phyloP scores from a whole-genome alignment of 2,888 invertebrate genomes.

The Cerastoderma edule region DNA sequence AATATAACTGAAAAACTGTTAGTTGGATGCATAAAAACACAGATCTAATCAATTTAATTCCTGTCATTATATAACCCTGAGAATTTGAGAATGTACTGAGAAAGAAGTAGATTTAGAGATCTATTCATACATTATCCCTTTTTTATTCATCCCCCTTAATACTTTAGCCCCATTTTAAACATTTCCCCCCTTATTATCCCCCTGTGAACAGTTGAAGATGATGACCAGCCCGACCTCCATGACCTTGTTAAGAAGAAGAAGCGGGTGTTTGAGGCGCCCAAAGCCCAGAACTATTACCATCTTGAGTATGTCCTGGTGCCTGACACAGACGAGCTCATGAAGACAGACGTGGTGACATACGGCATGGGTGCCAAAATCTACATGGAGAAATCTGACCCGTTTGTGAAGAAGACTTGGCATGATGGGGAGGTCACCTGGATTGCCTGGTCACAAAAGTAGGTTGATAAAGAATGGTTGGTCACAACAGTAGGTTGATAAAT shows the following conservation, averaged over 20 bases:
- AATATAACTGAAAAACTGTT: too few relatives aligned
- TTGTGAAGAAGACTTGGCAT: slow-evolving; percentile 82
- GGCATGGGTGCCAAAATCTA: slow-evolving; percentile 82
- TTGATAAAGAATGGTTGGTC: too few relatives aligned
- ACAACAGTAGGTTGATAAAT: too few relatives aligned
- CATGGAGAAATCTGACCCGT: slow-evolving; percentile 80
- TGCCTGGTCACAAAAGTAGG: slow-evolving; percentile 82
- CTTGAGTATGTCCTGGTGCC: slow-evolving; percentile 82
- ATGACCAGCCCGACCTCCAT: slow-evolving; percentile 70
- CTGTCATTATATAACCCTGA: too few relatives aligned
- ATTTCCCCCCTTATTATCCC: neutral
- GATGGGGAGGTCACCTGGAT: slow-evolving; percentile 82
- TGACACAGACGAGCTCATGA: slow-evolving; percentile 75
- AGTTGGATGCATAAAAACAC: too few relatives aligned
- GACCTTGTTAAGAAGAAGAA: slow-evolving; percentile 76
- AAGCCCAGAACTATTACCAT: slow-evolving; percentile 82
- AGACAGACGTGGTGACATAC: slow-evolving; percentile 82
- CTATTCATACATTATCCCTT: too few relatives aligned
- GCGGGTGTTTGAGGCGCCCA: slow-evolving; percentile 79
- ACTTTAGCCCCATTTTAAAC: neutral
- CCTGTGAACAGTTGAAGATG: slow-evolving; percentile 64
- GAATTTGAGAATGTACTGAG: too few relatives aligned
- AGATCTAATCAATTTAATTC: too few relatives aligned
- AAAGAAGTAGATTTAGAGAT: too few relatives aligned
- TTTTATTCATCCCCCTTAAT: slow-evolving; percentile 1